Percentiles rank a stretch among this genome's conserved stretches.
phyloP scores from a whole-genome alignment of 2,797 vertebrate species.

The Thamnophis elegans region DNA sequence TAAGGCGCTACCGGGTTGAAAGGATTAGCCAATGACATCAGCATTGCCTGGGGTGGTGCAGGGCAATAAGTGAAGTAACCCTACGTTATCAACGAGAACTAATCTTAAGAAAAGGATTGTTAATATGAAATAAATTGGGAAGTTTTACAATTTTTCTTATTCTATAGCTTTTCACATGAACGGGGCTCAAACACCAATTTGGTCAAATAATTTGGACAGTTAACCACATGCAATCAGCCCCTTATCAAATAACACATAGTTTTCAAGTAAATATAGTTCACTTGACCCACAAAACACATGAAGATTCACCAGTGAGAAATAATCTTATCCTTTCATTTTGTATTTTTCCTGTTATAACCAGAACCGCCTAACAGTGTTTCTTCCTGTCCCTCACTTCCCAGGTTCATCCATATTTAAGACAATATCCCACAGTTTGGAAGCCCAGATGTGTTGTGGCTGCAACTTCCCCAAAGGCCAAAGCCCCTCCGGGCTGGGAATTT shows the following conservation, averaged over 20 bases:
- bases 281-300: not conserved
- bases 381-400: not conserved
- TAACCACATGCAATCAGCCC: not conserved
- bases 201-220: not conserved
- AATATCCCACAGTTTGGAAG: not conserved
- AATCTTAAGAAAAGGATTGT: not conserved
- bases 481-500: not conserved
- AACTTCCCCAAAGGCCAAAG: not conserved
- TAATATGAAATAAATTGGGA: not conserved
- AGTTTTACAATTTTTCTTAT: not conserved
- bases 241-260: not conserved
- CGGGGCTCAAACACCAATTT: not conserved
- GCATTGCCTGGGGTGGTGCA: accelerated
- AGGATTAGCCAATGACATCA: not conserved
- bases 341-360: not conserved
- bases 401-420: not conserved
- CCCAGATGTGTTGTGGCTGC: not conserved
- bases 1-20: not conserved
- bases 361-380: not conserved
- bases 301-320: not conserved
- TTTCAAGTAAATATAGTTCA: not conserved
- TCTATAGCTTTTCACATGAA: not conserved
- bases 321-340: not conserved
- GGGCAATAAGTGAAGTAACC: not conserved
- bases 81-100: not conserved